Base-by-base conservation (phyloP, 2,888 invertebrate species). In the Ormyrus rosae region DNA sequence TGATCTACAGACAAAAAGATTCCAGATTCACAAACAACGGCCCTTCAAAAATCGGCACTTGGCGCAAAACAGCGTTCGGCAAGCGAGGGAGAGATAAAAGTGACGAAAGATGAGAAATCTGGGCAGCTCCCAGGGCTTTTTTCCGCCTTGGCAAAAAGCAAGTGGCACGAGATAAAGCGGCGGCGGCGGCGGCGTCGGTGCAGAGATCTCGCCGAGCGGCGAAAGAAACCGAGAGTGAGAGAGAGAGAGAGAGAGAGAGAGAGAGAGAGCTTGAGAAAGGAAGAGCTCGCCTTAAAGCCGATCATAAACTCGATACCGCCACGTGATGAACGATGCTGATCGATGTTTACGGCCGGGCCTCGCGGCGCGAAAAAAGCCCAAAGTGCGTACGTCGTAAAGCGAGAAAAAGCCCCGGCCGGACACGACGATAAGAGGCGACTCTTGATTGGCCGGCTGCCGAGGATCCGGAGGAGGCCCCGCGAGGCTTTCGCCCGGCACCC, bases 241-340 rank as follows among this genome's bases (percentile, higher is more conserved):
- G 67, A 46, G 56, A 45, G 64, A 46, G 55, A 58, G 50, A 7
- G 45, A 55, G 74, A 55, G 67, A 51, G 51, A 67, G 67, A 13
- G 45, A 63, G n/a, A 5, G 46, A 5, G n/a, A 46, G 10, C 5
- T 3, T 45, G n/a, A 34, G n/a, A 46, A 61, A 48, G 9, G 48
- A 11, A 34, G 3, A 53, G 45, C 48, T 8, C 48, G 56, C 56
- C 80, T 84, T 84, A 85, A 85, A 84, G 83, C 71, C 81, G 84
- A 85, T 83, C 86, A 79, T 85, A 85, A 87, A 86, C 82, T 84
- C 83, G 84, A 85, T 84, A 80, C 75, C 74, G 74, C 75, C 75
- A 74, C 70, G 83, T 83, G 84, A 87, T 83, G 85, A 83, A 84
- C 83, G 84, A 84, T 83, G 80, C 79, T 81, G 84, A 84, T 85